Evolutionary conservation across 2,113 vertebrate species (phyloP), one percentile per base, ranked within the genome.

Genomic region (Pterocles gutturalis): DNA sequence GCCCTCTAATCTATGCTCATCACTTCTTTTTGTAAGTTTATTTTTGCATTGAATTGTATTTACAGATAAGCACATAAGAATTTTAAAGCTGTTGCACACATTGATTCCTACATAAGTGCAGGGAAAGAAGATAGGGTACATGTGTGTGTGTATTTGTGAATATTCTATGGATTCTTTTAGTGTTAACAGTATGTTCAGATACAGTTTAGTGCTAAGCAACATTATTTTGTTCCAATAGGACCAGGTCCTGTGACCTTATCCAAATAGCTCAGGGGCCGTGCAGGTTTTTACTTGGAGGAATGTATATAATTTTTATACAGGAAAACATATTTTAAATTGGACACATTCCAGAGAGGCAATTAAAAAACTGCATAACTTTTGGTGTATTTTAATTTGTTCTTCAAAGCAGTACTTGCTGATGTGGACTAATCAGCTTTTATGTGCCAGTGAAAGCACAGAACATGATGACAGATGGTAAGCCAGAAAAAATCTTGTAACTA

Each of bases 341-440:
- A 88, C 75, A 53, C 7, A 17, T 95, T 94, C 90, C 92, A 92
- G 38, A 10, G 8, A 93, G 13, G 33, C 79, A 92, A 96, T 94
- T 94, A 95, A 91, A 95, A 43, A 83, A 54, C 54, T 77, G 25
- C 64, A 73, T 90, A 94, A 83, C 64, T 96, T 92, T 78, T 77
- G 60, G 34, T 81, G 46, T 95, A 78, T 94, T 96, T 93, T 94
- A 96, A 92, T 95, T 95, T 93, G 70, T 73, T 95, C 89, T 87
- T 95, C 58, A 93, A 94, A 96, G 54, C 51, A 86, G 26, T 28
- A 73, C 41, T 93, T 90, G 82, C 92, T 95, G 90, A 93, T 94
- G 79, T 80, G 75, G 85, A 70, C 87, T 97, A 94, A 96, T 96
- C 79, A 88, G 85, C 46, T 94, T 97, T 94, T 95, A 93, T 80